Evolutionary conservation across 2,113 vertebrate genomes (phyloP).

Genomic region (Salvelinus sp.): DNA sequence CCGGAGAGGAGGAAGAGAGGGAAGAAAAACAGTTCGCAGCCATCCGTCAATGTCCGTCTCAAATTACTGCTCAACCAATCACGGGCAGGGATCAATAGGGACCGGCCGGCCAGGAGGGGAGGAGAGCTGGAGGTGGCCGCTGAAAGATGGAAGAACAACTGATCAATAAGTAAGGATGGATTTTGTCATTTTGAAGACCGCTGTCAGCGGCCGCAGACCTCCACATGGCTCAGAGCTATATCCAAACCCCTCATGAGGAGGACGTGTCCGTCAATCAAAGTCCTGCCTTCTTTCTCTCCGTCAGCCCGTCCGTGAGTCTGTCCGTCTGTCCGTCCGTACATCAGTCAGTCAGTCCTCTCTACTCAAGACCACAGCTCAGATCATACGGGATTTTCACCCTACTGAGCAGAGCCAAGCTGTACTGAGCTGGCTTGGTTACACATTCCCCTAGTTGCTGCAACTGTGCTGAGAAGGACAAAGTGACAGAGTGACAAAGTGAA

Average conservation of each 20-base stretch:
- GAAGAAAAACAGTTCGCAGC: constrained; percentile 74
- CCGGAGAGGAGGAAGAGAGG: constrained; percentile 63
- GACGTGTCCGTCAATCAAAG: constrained; percentile 56
- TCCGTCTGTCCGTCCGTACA: neutral
- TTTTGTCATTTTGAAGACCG: constrained; percentile 72
- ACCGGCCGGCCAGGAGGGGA: constrained; percentile 54
- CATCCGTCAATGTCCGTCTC: constrained; percentile 87
- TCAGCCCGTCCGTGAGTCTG: constrained; percentile 7
- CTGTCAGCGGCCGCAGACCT: constrained; percentile 59
- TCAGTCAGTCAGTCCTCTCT: too few relatives aligned
- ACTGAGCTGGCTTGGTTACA: too few relatives aligned
- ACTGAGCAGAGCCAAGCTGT: too few relatives aligned
- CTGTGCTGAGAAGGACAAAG: neutral
- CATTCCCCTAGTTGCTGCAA: too few relatives aligned
- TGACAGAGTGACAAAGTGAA: too few relatives aligned
- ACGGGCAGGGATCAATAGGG: constrained; percentile 81
- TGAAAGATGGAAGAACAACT: constrained; percentile 57
- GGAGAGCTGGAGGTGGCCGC: too few relatives aligned
- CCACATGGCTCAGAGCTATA: constrained; percentile 48
- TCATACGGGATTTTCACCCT: too few relatives aligned
- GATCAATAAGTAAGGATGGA: constrained; percentile 72
- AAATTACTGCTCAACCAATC: constrained; percentile 82
- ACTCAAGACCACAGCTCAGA: too few relatives aligned
- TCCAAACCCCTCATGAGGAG: constrained; percentile 26
- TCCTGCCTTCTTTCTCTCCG: neutral